phyloP scores from a whole-genome alignment of 2,888 invertebrate species.

The Drosophila sordidapex region DNA sequence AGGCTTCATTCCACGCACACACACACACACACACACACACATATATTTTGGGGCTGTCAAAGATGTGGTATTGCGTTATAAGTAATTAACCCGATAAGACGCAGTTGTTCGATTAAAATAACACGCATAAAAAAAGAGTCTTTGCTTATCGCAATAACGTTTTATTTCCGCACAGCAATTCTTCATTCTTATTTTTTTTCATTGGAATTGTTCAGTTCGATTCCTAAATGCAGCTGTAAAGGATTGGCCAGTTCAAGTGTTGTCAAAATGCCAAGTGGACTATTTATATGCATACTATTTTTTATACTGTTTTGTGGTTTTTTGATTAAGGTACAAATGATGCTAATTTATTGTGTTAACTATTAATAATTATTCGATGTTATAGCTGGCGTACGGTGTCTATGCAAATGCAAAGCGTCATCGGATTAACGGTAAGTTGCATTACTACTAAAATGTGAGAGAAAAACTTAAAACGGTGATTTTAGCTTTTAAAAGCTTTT shows the following conservation, averaged over 20 bases:
- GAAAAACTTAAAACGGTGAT: neutral
- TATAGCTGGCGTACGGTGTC: slow-evolving; percentile 37
- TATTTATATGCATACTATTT: slow-evolving; percentile 35
- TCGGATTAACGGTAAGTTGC: slow-evolving; percentile 25
- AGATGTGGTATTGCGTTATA: slow-evolving; percentile 40
- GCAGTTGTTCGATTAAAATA: slow-evolving; percentile 44
- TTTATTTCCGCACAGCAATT: slow-evolving; percentile 28
- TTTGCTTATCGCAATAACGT: slow-evolving; percentile 43
- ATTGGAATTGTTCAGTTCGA: slow-evolving; percentile 33
- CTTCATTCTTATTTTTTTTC: neutral
- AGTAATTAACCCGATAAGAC: slow-evolving; percentile 63
- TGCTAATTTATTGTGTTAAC: neutral
- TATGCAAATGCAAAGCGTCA: slow-evolving; percentile 9
- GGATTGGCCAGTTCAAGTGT: slow-evolving; percentile 10
- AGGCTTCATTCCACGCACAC: slow-evolving; percentile 4
- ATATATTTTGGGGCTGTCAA: slow-evolving; percentile 39
- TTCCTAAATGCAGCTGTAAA: slow-evolving; percentile 26
- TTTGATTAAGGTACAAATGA: slow-evolving; percentile 43
- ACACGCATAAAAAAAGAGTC: slow-evolving; percentile 23
- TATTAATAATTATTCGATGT: neutral
- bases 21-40: neutral
- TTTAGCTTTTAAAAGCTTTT: slow-evolving; percentile 13
- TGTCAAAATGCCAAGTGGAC: slow-evolving; percentile 26
- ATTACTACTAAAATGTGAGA: no score
- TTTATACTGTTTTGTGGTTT: slow-evolving; percentile 26